Evolutionary conservation across 2,113 vertebrate species (phyloP).

Genomic region (Tragelaphus scriptus): DNA sequence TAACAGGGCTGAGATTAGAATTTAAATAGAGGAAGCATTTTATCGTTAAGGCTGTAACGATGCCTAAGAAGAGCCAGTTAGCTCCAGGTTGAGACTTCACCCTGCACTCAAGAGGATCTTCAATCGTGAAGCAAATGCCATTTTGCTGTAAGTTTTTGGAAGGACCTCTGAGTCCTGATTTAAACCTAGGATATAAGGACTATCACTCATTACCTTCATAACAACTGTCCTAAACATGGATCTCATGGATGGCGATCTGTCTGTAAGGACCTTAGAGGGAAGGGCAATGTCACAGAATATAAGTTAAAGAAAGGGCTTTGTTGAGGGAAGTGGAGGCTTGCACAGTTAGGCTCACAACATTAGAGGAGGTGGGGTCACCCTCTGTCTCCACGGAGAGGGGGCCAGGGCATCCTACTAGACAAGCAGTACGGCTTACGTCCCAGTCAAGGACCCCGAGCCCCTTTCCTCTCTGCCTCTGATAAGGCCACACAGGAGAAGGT

Average conservation of each 20-base stretch:
- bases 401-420: background rate
- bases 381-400: background rate
- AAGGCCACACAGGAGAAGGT: background rate
- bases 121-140: background rate
- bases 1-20: background rate
- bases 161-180: background rate
- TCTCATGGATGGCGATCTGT: background rate
- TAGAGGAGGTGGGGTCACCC: background rate
- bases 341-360: background rate
- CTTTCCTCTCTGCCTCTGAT: background rate
- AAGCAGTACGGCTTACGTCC: background rate
- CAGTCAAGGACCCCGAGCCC: background rate
- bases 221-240: background rate
- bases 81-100: background rate
- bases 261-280: fast-evolving
- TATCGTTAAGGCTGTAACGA: background rate
- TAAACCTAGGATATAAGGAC: background rate
- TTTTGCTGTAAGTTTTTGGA: background rate
- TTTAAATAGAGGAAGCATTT: background rate
- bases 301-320: background rate
- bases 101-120: background rate
- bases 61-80: background rate
- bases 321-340: background rate
- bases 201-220: background rate
- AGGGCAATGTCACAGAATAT: background rate